A percentile compares a stretch with the other conserved stretches of the same genome.
These are phyloP conservation scores for Theristicus caerulescens DNA, from an alignment of 2,113 vertebrate species.

Conservation along the genomic window DNA sequence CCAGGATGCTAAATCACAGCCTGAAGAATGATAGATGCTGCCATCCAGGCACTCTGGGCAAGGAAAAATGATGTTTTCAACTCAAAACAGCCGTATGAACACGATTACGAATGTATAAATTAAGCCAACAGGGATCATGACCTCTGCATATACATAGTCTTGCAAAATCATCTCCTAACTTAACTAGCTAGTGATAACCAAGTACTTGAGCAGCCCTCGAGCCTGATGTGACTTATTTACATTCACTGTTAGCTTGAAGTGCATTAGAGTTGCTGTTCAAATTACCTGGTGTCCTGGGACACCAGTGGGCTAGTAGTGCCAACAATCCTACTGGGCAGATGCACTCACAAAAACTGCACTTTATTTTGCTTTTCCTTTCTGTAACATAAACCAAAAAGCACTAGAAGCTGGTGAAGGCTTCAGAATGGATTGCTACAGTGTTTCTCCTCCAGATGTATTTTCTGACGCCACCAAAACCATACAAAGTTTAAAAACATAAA, in stretches of 20 bases:
- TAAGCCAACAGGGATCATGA: not conserved
- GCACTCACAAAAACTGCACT: not conserved
- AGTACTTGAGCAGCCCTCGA: not conserved
- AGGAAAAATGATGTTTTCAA: not conserved
- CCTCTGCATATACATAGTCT: not conserved
- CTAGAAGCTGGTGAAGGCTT: not conserved
- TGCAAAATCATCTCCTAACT: not conserved
- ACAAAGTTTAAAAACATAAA: slow-evolving; percentile 7
- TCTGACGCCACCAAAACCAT: not conserved
- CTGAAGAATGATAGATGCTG: not conserved
- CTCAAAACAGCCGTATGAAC: not conserved
- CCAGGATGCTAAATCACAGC: not conserved
- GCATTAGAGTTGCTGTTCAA: not conserved
- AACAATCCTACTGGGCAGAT: not conserved
- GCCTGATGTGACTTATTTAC: not conserved
- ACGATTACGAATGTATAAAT: not conserved
- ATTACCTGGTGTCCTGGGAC: not conserved
- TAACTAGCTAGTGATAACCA: not conserved
- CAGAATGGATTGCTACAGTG: not conserved
- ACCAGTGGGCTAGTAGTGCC: not conserved
- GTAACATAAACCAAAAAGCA: not conserved
- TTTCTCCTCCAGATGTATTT: not conserved
- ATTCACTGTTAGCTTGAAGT: not conserved
- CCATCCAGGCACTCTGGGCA: not conserved
- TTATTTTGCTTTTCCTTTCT: not conserved